phyloP scores from a whole-genome alignment of 2,797 vertebrate species.

The Yasuhikotakia modesta region DNA sequence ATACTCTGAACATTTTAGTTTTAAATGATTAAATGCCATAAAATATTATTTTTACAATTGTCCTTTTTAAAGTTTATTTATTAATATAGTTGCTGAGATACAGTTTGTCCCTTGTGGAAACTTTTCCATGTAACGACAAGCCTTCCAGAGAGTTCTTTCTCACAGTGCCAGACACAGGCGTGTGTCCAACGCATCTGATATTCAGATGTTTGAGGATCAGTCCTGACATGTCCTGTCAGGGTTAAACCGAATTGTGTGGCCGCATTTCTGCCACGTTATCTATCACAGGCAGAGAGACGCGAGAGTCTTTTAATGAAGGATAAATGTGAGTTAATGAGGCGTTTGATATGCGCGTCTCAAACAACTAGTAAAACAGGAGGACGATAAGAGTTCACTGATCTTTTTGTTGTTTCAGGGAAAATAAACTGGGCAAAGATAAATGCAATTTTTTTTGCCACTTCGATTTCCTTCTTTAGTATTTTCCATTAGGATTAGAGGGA shows the following conservation, averaged over 20 bases:
- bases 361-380: constrained; percentile 15
- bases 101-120: too few species aligned
- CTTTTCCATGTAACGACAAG: constrained; percentile 6
- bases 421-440: constrained; percentile 44
- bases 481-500: constrained; percentile 41
- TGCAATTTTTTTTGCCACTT: constrained; percentile 35
- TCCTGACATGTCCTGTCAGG: constrained; percentile 15
- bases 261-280: constrained; percentile 13
- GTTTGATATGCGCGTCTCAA: constrained; percentile 49
- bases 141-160: too few species aligned
- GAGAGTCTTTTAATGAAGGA: constrained; percentile 39
- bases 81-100: too few species aligned
- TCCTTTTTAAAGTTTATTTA: too few species aligned
- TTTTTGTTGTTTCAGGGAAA: constrained; percentile 37
- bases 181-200: too few species aligned
- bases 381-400: constrained; percentile 46
- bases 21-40: too few species aligned
- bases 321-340: constrained; percentile 26
- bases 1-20: too few species aligned
- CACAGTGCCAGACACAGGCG: too few species aligned
- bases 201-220: constrained; percentile 35
- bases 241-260: constrained; percentile 8
- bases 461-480: constrained; percentile 33
- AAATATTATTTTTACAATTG: too few species aligned
- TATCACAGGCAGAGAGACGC: not conserved